Evolutionary conservation across 2,113 vertebrate genomes (phyloP).

Genomic region (Coreoperca whiteheadi): DNA sequence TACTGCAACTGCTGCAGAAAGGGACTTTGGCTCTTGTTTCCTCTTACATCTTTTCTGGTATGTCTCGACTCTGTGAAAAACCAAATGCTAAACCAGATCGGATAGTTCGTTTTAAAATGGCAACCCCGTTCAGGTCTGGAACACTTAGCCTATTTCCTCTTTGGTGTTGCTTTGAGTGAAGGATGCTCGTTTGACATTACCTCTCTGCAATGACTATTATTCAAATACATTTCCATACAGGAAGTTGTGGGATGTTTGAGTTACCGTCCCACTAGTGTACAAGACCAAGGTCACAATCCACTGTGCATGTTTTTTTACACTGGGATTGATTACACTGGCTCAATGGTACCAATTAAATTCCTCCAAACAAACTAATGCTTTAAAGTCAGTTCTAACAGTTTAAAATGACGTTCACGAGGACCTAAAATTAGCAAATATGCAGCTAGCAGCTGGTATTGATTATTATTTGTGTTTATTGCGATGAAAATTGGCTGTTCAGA

Average conservation of each 20-base stretch:
- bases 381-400: constrained; percentile 50
- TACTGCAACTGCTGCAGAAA: neutral
- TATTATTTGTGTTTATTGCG: neutral
- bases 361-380: constrained; percentile 42
- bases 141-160: constrained; percentile 27
- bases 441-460: constrained; percentile 43
- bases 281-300: constrained; percentile 54
- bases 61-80: constrained; percentile 14
- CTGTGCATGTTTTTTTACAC: constrained; percentile 5
- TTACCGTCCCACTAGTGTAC: neutral
- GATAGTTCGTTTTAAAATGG: constrained; percentile 10
- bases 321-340: constrained; percentile 51
- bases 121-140: neutral
- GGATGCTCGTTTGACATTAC: constrained; percentile 35
- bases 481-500: constrained; percentile 10
- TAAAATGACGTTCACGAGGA: neutral
- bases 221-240: constrained; percentile 66
- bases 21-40: constrained; percentile 31
- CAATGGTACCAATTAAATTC: constrained; percentile 59
- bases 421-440: constrained; percentile 31
- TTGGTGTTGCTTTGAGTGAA: constrained; percentile 24
- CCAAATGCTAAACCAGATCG: constrained; percentile 16
- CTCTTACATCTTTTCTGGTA: constrained; percentile 12
- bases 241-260: constrained; percentile 41
- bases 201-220: constrained; percentile 25